Conservation (phyloP, 1,140 invertebrate species). For the Zaprionus vittiger region DNA sequence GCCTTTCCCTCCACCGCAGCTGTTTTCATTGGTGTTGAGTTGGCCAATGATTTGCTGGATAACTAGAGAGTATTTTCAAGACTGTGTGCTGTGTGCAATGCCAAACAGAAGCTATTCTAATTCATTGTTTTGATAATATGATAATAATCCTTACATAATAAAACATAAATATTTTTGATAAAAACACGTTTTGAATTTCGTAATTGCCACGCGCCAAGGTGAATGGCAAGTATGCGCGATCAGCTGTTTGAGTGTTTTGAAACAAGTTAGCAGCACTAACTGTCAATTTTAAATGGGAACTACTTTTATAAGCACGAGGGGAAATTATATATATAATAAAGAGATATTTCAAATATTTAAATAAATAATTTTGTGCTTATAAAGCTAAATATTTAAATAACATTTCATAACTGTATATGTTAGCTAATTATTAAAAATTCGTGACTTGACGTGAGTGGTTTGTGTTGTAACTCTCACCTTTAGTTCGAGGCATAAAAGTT, state of each 20-base stretch:
- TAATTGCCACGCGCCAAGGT: neutral
- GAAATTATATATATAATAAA: neutral
- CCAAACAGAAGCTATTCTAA: constrained; percentile 36
- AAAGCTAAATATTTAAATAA: neutral
- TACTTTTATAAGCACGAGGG: neutral
- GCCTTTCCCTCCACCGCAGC: constrained; percentile 98
- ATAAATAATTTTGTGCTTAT: neutral
- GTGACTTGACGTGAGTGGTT: neutral
- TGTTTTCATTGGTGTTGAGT: constrained; percentile 90
- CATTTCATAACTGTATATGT: neutral
- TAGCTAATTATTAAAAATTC: neutral
- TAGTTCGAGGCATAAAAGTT: constrained; percentile 13
- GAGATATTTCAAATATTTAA: neutral
- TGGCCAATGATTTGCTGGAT: constrained; percentile 72
- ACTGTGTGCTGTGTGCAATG: constrained; percentile 11
- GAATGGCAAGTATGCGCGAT: neutral
- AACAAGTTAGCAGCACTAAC: constrained; percentile 14
- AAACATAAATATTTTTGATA: constrained; percentile 27
- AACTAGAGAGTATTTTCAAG: constrained; percentile 26
- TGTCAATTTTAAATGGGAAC: constrained; percentile 8
- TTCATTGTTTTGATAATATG: constrained; percentile 8
- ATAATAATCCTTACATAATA: constrained; percentile 17
- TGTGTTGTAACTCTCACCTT: constrained; percentile 6
- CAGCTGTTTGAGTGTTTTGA: neutral
- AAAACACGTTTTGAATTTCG: neutral